Evolutionary conservation across 2,113 vertebrate genomes (phyloP), one percentile per base, ranked within the genome.

Genomic region (Nannospalax galili): DNA sequence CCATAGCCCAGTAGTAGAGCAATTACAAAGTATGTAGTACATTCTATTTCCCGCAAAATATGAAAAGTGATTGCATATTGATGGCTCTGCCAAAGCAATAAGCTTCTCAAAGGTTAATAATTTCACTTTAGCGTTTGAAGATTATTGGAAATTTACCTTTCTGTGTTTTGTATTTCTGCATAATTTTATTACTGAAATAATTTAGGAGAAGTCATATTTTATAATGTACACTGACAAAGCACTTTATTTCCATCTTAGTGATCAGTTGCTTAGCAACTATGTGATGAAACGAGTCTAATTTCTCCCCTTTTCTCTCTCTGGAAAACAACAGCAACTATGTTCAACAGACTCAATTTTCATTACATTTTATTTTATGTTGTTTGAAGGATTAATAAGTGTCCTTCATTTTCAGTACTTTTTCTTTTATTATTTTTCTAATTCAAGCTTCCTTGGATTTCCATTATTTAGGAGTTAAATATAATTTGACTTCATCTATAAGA

Each of bases 231-330:
- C 78, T 24, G 88, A 73, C 60, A 94, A 70, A 15, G 11, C 1
- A 80, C 60, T 91, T 91, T 80, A 45, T 64, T 88, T 91, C 14
- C 87, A 86, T 73, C 70, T 91, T 81, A n/a, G 11, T 82, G 12
- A 89, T 85, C 40, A 89, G 87, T 95, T 96, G 92, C 92, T 96
- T 79, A 93, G 90, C 78, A 96, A 92, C 95, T 64, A 7, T 82
- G 20, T 35, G 20, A 37, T 78, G 87, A 96, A 92, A 94, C 12
- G 69, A 67, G 45, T 78, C 40, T 72, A 42, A 81, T 58, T 19
- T 73, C 37, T 73, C 37, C 24, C 69, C 20, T 17, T 73, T n/a
- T 82, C 32, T 78, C 30, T 89, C 48, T 77, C 75, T 19, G 45
- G 37, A 90, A 95, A 88, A 90, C 90, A 16, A 74, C 22, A 91